Percentiles rank a stretch among this genome's conserved stretches.
phyloP scores from a whole-genome alignment of 2,113 vertebrate species.

The Dinomys branickii region DNA sequence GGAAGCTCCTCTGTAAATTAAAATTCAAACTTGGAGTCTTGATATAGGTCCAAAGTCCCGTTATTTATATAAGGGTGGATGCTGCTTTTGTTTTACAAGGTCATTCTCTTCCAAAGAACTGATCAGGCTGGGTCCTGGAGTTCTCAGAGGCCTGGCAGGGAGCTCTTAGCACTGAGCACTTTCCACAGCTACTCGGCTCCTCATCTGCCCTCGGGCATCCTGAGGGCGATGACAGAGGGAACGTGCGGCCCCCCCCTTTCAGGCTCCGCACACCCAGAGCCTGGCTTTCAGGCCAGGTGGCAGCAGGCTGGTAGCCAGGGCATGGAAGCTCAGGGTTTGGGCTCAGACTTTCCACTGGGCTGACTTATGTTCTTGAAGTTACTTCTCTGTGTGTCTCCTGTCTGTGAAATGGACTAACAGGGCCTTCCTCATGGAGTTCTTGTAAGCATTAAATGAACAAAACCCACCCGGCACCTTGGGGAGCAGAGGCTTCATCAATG shows the following conservation, averaged over 20 bases:
- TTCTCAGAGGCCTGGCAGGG: not conserved
- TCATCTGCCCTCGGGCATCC: not conserved
- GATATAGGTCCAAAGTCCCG: constrained; percentile 13
- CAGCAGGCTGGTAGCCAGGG: too few relatives aligned
- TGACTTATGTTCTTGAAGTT: not conserved
- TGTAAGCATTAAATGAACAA: constrained; percentile 17
- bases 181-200: not conserved
- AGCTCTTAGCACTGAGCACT: not conserved
- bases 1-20: constrained; percentile 29
- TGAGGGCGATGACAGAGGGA: fast-evolving
- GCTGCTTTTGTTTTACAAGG: constrained; percentile 30
- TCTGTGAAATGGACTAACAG: not conserved
- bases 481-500: not conserved
- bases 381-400: not conserved
- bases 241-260: not conserved
- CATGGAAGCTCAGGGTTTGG: not conserved
- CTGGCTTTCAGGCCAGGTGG: not conserved
- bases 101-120: constrained; percentile 53
- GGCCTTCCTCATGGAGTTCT: not conserved
- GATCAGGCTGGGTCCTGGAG: constrained; percentile 19
- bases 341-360: not conserved
- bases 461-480: not conserved
- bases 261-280: not conserved
- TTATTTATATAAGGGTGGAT: constrained; percentile 28
- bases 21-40: constrained; percentile 22